Percentiles rank a stretch among this genome's conserved stretches.
These are phyloP conservation scores for Cyphomyrmex costatus DNA, from an alignment of 1,140 invertebrate genomes.

Conservation along the genomic window DNA sequence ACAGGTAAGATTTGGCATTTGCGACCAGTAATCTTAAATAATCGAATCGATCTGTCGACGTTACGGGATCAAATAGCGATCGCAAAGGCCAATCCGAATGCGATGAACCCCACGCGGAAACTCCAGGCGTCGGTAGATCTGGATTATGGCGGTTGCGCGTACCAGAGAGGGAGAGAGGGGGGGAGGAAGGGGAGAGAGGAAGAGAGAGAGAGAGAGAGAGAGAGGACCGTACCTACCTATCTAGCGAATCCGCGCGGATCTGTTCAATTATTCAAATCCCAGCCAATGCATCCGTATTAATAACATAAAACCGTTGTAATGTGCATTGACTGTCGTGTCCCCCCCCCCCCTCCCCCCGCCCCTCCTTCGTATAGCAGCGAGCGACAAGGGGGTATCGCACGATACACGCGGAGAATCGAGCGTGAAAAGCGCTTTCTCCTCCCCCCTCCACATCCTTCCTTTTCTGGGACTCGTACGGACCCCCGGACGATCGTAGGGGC, in stretches of 20 bases:
- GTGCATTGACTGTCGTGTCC: slow-evolving; percentile 77
- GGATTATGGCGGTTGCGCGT: slow-evolving; percentile 63
- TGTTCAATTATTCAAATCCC: slow-evolving; percentile 82
- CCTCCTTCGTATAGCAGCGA: neutral
- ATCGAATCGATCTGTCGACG: slow-evolving; percentile 52
- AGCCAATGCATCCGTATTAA: slow-evolving; percentile 79
- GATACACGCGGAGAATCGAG: slow-evolving; percentile 76
- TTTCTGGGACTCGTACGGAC: slow-evolving; percentile 55
- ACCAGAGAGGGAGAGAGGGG: neutral
- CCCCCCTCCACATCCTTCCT: slow-evolving; percentile 12
- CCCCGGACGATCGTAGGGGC: slow-evolving; percentile 8
- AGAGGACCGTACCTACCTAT: slow-evolving; percentile 5
- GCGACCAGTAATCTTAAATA: slow-evolving; percentile 60
- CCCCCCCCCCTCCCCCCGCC: neutral
- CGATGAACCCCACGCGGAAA: slow-evolving; percentile 52
- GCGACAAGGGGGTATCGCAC: slow-evolving; percentile 58
- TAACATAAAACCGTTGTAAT: slow-evolving; percentile 85
- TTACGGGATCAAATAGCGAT: slow-evolving; percentile 43
- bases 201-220: neutral
- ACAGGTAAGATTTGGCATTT: slow-evolving; percentile 18
- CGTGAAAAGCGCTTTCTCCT: slow-evolving; percentile 73
- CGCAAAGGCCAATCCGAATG: slow-evolving; percentile 46
- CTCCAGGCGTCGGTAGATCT: slow-evolving; percentile 58
- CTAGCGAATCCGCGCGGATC: slow-evolving; percentile 69
- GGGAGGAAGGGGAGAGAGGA: neutral